These are phyloP conservation scores for Drosophila yakuba DNA, from an alignment of 1,140 invertebrate genomes.

Conservation along the genomic window DNA sequence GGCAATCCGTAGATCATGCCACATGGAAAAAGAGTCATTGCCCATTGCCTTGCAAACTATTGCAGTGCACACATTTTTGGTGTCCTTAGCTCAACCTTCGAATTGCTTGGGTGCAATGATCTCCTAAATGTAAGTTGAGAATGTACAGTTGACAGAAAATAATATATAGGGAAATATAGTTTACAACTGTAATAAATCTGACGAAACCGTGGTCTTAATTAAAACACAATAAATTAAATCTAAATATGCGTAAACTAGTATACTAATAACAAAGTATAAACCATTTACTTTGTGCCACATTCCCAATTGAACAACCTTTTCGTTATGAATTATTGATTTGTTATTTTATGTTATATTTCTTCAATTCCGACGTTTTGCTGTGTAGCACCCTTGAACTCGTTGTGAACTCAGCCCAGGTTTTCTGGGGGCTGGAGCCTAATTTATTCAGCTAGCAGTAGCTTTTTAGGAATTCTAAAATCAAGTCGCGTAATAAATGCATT, in stretches of 20 bases:
- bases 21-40: constrained; percentile 57
- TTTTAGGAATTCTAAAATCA: constrained; percentile 62
- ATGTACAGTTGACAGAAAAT: not conserved
- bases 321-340: not conserved
- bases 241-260: not conserved
- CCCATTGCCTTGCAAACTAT: constrained; percentile 72
- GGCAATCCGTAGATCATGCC: constrained; percentile 31
- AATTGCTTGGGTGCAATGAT: constrained; percentile 15
- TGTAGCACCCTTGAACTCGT: constrained; percentile 57
- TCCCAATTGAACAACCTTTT: not conserved
- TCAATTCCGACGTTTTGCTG: not conserved
- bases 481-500: constrained; percentile 66
- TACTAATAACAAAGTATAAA: no score
- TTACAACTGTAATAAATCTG: not conserved
- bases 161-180: not conserved
- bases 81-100: not conserved
- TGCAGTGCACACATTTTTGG: constrained; percentile 46
- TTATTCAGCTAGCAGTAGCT: constrained; percentile 49
- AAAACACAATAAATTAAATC: not conserved
- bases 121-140: not conserved
- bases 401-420: constrained; percentile 25
- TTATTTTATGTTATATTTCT: not conserved
- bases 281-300: not conserved
- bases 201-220: not conserved
- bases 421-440: constrained; percentile 36